Evolutionary conservation across 92 coral and sea anemone genomes (phyloP).

Genomic region (Scolanthus callimorphus): DNA sequence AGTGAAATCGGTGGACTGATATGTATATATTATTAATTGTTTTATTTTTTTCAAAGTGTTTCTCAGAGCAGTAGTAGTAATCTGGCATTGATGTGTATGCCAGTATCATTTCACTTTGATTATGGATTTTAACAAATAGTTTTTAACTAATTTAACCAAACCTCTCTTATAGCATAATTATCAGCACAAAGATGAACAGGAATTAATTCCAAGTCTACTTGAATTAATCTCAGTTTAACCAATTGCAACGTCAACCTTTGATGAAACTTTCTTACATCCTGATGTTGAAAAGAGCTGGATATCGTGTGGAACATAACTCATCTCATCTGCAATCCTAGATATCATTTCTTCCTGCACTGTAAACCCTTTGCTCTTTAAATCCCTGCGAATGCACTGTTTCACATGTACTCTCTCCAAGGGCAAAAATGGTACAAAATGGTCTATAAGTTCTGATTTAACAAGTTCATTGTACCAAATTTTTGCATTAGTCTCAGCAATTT

Average conservation of each 20-base stretch:
- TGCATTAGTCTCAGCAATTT: conserved; percentile 20
- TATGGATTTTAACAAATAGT: too few relatives aligned
- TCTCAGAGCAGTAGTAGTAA: too few relatives aligned
- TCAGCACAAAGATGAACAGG: too few relatives aligned
- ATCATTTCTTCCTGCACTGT: conserved; percentile 32
- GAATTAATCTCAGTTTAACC: too few relatives aligned
- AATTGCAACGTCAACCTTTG: conserved; percentile 73
- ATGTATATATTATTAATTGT: too few relatives aligned
- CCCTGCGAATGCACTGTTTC: conserved; percentile 62
- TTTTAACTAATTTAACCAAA: too few relatives aligned
- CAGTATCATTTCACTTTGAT: too few relatives aligned
- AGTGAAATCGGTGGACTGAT: too few relatives aligned
- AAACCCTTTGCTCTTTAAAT: conserved; percentile 50
- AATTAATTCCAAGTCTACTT: too few relatives aligned
- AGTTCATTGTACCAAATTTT: conserved; percentile 63
- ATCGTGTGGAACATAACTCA: conserved; percentile 65
- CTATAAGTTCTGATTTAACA: conserved; percentile 58
- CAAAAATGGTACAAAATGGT: conserved; percentile 72
- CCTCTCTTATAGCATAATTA: too few relatives aligned
- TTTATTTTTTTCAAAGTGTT: too few relatives aligned
- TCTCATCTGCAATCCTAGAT: conserved; percentile 56
- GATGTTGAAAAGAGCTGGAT: conserved; percentile 66
- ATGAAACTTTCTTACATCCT: conserved; percentile 86
- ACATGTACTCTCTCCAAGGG: conserved; percentile 76
- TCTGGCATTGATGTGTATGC: too few relatives aligned